phyloP scores from a whole-genome alignment of 2,888 invertebrate species.

The Philonicus albiceps region DNA sequence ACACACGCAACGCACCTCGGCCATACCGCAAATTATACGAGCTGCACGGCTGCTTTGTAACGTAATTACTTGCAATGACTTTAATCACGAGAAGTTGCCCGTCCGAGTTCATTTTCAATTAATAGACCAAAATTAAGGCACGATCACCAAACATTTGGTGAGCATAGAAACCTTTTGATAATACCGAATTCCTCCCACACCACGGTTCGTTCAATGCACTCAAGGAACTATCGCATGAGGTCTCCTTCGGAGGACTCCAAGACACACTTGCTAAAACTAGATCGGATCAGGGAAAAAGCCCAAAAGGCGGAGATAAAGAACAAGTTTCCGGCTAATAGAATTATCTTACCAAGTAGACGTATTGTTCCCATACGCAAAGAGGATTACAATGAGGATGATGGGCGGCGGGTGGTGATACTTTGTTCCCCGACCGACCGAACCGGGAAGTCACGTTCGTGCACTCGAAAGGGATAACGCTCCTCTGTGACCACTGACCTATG shows the following conservation, averaged over 20 bases:
- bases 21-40: neutral
- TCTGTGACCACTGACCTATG: slow-evolving; percentile 33
- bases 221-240: neutral
- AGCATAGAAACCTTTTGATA: neutral
- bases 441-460: slow-evolving; percentile 28
- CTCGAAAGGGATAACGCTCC: slow-evolving; percentile 24
- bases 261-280: slow-evolving; percentile 10
- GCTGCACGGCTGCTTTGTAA: neutral
- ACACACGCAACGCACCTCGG: neutral
- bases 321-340: slow-evolving; percentile 28
- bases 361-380: slow-evolving; percentile 31
- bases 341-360: slow-evolving; percentile 30
- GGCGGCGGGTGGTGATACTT: neutral
- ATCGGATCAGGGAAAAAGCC: slow-evolving; percentile 7
- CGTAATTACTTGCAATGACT: neutral
- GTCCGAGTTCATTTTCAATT: neutral
- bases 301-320: slow-evolving; percentile 16
- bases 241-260: neutral
- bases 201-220: neutral
- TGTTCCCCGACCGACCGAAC: neutral
- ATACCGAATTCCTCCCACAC: neutral
- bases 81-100: neutral
- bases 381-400: slow-evolving; percentile 4
- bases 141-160: neutral
- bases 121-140: neutral